Evolutionary conservation across 2,113 vertebrate species (phyloP).

Genomic region (Solea solea): DNA sequence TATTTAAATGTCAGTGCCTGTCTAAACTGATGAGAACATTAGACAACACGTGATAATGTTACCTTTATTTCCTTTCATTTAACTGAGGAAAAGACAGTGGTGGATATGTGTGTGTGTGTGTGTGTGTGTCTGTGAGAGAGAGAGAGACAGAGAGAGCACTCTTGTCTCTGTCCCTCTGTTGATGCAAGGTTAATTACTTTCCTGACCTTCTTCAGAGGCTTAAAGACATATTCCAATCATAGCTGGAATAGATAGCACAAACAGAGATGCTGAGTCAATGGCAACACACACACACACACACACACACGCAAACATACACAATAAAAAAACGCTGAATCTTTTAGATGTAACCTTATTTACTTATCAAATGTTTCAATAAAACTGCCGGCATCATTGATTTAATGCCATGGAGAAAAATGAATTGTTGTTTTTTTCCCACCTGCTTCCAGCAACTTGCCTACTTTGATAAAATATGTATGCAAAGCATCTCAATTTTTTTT

Average conservation of each 20-base stretch:
- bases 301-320: slow-evolving; percentile 3
- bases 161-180: slow-evolving; percentile 65
- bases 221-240: slow-evolving; percentile 75
- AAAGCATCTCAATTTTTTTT: slow-evolving; percentile 34
- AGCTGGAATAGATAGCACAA: slow-evolving; percentile 62
- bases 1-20: slow-evolving; percentile 66
- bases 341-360: slow-evolving; percentile 73
- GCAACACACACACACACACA: slow-evolving; percentile 10
- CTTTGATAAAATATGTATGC: slow-evolving; percentile 52
- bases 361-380: slow-evolving; percentile 74
- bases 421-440: slow-evolving; percentile 21
- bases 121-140: slow-evolving; percentile 21
- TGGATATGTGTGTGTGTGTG: slow-evolving; percentile 17
- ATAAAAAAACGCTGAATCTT: slow-evolving; percentile 65
- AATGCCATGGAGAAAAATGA: slow-evolving; percentile 41
- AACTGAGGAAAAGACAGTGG: slow-evolving; percentile 21
- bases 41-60: slow-evolving; percentile 38
- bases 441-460: slow-evolving; percentile 14
- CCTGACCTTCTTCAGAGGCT: slow-evolving; percentile 76
- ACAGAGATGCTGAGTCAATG: slow-evolving; percentile 76
- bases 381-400: slow-evolving; percentile 52
- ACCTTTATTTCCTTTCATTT: slow-evolving; percentile 52
- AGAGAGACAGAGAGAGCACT: slow-evolving; percentile 15
- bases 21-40: slow-evolving; percentile 39
- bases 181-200: slow-evolving; percentile 84